Evolutionary conservation across 2,888 invertebrate species (phyloP), one percentile per base, ranked within the genome.

Genomic region (Drosophila anceps): DNA sequence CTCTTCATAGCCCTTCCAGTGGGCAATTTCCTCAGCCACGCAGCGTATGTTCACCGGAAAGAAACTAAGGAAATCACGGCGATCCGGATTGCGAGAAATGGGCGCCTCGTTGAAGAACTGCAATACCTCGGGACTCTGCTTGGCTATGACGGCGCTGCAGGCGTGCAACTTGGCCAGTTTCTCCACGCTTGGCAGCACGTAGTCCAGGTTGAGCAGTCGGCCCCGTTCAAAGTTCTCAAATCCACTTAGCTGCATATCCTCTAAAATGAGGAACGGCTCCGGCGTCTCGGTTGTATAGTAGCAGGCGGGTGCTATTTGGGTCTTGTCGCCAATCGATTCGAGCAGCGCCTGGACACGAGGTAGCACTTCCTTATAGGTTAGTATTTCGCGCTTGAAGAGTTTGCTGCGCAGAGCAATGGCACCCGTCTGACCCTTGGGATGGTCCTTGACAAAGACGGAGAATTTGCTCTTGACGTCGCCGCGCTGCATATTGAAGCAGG

Each of bases 131-230:
- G 91, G 86, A 76, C 84, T 90, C 18, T 91, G 71, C 37, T 87
- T 72, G 33, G 91, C 87, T 13, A 93, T 79, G 4, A 92, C 82
- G 4, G 91, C 93, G 0, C 95, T 94, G 46, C 94, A 93, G 3
- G 95, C 95, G 80, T 95, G 95, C 68, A 95, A 91, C 79, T 93
- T 94, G 2, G 94, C 95, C 67, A 95, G 80, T 84, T 94, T 94
- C 65, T 93, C 93, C 5, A 95, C 81, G 3, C 94, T 94, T 53
- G 93, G 89, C 60, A 94, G 80, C 59, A 93, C 93, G 79, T 95
- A 94, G 29, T 93, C 92, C 67, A 94, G 88, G 86, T 95, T 95
- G 13, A 95, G 92, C 18, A 95, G 94, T 29, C 92, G 88, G 37
- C 93, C 93, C 31, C 94, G 93, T 76, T 94, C 93, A n/a, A 94